Evolutionary conservation across 2,113 vertebrate species (phyloP).

Genomic region (Clarias macrocephalus): DNA sequence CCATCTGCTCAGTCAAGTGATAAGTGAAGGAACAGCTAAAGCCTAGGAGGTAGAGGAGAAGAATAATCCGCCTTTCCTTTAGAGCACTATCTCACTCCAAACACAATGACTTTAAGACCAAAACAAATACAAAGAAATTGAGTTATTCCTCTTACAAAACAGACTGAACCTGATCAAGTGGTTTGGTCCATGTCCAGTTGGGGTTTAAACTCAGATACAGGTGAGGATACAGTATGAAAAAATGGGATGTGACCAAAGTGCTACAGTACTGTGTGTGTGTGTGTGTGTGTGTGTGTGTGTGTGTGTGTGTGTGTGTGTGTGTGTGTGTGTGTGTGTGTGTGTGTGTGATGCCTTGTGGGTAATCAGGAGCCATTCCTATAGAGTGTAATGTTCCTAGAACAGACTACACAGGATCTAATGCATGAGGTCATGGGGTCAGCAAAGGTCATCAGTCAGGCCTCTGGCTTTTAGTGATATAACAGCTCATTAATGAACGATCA

Average conservation of each 20-base stretch:
- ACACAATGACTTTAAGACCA: neutral
- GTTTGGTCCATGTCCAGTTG: neutral
- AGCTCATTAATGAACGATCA: neutral
- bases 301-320: too few species aligned
- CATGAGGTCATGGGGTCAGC: neutral
- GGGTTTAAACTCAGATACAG: neutral
- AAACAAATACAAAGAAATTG: too few species aligned
- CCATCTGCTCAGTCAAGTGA: constrained; percentile 51
- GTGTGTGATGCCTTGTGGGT: neutral
- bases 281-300: too few species aligned
- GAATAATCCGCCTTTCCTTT: neutral
- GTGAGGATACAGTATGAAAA: neutral
- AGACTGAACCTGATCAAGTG: neutral
- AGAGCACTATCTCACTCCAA: neutral
- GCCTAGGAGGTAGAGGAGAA: constrained; percentile 1
- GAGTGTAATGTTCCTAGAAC: neutral
- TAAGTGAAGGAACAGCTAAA: constrained; percentile 23
- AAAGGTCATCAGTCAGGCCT: neutral
- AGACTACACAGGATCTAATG: neutral
- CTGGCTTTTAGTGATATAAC: neutral
- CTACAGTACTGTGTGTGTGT: too few species aligned
- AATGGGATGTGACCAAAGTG: neutral
- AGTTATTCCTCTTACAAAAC: neutral
- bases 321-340: too few species aligned
- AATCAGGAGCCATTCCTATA: neutral